Percentiles rank a stretch among this genome's conserved stretches.
These are phyloP conservation scores for Stegodyphus dumicola DNA, from an alignment of 1,140 invertebrate genomes.

Conservation along the genomic window DNA sequence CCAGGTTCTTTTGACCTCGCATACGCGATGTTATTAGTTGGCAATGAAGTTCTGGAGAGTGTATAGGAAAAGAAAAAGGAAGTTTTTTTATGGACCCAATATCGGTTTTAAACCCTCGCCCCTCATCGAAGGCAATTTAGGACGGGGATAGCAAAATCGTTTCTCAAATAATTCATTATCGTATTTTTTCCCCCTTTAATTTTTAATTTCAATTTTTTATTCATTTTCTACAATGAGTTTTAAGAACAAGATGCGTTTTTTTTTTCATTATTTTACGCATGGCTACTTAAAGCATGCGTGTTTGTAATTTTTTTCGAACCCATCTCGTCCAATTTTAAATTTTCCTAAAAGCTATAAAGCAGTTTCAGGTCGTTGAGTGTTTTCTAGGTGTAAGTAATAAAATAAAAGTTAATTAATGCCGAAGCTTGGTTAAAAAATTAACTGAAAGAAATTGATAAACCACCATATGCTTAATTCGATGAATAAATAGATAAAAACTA, in stretches of 20 bases:
- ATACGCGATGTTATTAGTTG: conserved; percentile 34
- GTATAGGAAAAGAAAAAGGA: conserved; percentile 49
- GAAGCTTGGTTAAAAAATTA: not conserved
- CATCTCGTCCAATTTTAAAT: not conserved
- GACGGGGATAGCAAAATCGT: conserved; percentile 47
- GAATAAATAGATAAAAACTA: no score
- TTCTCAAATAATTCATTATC: conserved; percentile 61
- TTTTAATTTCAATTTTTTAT: conserved; percentile 61
- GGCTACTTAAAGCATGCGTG: not conserved
- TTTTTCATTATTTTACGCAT: not conserved
- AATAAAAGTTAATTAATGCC: conserved; percentile 51
- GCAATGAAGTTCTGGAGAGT: conserved; percentile 27
- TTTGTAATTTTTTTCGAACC: not conserved
- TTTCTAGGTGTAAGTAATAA: conserved; percentile 59
- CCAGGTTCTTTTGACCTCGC: conserved; percentile 27
- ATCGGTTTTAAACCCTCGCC: conserved; percentile 49
- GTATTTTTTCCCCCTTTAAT: conserved; percentile 59
- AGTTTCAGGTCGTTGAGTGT: not conserved
- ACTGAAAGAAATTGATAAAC: not conserved
- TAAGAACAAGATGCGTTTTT: conserved; percentile 18
- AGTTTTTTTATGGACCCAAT: conserved; percentile 50
- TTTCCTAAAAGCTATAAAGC: conserved; percentile 30
- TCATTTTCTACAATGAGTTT: conserved; percentile 27
- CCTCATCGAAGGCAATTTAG: conserved; percentile 39
- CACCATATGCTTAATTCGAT: no score